Conservation (phyloP, 2,113 vertebrate genomes). For the Rostratula benghalensis region DNA sequence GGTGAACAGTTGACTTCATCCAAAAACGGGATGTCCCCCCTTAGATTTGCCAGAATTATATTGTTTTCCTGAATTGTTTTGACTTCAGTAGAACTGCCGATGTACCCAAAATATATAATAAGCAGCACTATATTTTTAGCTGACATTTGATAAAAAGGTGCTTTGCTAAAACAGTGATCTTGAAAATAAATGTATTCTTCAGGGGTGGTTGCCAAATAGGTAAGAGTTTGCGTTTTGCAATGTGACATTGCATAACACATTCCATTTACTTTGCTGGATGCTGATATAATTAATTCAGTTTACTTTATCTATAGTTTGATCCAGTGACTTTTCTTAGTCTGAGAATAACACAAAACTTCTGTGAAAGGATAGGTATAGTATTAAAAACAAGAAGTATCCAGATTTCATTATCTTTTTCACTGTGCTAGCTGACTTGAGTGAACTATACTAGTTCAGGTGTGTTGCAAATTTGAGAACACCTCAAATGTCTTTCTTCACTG, state of each 20-base stretch:
- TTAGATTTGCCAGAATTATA: background rate
- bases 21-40: background rate
- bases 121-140: background rate
- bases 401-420: background rate
- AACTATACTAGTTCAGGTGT: background rate
- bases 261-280: background rate
- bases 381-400: background rate
- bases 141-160: background rate
- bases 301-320: background rate
- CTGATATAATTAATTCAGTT: background rate
- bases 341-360: background rate
- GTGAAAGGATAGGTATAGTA: too few species aligned
- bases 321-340: background rate
- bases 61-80: background rate
- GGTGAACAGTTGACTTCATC: background rate
- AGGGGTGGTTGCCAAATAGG: background rate
- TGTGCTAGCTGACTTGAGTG: background rate
- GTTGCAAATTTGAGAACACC: background rate
- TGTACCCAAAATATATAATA: background rate
- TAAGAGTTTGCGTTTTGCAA: background rate
- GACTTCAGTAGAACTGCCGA: background rate
- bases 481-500: background rate
- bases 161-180: background rate
- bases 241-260: background rate
- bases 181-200: background rate